Evolutionary conservation across 2,888 invertebrate genomes (phyloP), one percentile per base, ranked within the genome.

Genomic region (Tinea semifulvella): DNA sequence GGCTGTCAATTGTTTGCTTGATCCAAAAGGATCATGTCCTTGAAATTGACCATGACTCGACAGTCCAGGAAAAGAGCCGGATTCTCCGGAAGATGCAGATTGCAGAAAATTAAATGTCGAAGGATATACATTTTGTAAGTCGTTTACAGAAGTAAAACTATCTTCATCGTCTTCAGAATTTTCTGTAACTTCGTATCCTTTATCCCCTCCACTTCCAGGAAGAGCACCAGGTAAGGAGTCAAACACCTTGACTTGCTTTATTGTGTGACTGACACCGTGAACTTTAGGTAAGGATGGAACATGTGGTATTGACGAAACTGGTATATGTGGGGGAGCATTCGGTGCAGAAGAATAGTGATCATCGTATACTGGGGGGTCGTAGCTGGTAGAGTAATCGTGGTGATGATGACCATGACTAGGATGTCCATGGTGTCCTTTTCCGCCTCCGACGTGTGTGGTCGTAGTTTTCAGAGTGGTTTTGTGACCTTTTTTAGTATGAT

Each of bases 111-210:
- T 65, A 47, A 59, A 68, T 7, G 77, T 68, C 1, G 63, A 67
- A 18, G 73, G 75, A 46, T 65, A 74, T 0, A 64, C 52, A 45
- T 72, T 66, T 17, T 71, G 69, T 19, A 74, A 48, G 8, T 62
- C 61, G 44, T 72, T 70, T 1, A 77, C 56, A 5, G 69, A 56
- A 13, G 69, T 64, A 28, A 73, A 75, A 0, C 62, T 58, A 36
- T 71, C 69, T 1, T 79, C 75, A 0, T 61, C 68, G 2, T 73
- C 71, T 2, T 66, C 69, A 0, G 63, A 71, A 27, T 74, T 60
- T 51, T 81, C 81, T 1, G 72, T 80, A 1, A 81, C 82, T 56
- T 79, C 63, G 47, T 82, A 81, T 1, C 77, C 75, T 18, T 61
- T 56, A 2, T 55, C 57, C 1, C 53, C 49, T 5, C 51, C 54